A percentile compares a stretch with the other conserved stretches of the same genome.
phyloP scores from a whole-genome alignment of 2,797 vertebrate species.

The Orientallactaga sibirica region DNA sequence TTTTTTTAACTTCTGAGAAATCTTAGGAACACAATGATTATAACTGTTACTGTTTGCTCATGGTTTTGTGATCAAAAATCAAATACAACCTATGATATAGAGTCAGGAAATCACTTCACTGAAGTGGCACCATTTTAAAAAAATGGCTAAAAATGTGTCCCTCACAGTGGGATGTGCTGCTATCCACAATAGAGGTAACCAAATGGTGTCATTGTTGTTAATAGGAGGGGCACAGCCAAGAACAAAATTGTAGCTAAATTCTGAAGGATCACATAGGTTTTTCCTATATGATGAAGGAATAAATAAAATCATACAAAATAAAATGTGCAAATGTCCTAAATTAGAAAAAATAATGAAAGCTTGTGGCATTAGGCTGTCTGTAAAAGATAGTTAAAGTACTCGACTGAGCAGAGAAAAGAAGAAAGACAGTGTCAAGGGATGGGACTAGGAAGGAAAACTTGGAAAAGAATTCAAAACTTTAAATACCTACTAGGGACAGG shows the following conservation, averaged over 20 bases:
- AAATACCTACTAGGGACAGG: not conserved
- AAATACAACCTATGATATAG: not conserved
- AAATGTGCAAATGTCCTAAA: not conserved
- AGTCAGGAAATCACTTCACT: not conserved
- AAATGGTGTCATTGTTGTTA: not conserved
- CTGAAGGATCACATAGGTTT: not conserved
- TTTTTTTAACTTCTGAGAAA: too few relatives aligned
- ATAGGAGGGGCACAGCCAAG: not conserved
- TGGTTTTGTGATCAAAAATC: not conserved
- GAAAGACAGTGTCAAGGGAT: not conserved
- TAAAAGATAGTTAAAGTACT: not conserved
- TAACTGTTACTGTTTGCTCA: not conserved
- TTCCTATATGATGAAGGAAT: not conserved
- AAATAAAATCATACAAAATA: not conserved
- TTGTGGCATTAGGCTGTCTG: not conserved
- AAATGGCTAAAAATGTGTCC: not conserved
- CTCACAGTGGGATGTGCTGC: rapidly evolving
- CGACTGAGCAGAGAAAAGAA: not conserved
- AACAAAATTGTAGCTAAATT: not conserved
- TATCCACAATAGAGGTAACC: not conserved
- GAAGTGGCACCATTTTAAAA: not conserved
- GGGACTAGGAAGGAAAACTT: not conserved
- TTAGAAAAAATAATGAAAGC: not conserved
- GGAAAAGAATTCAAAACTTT: not conserved
- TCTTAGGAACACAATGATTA: not conserved